Evolutionary conservation across 2,888 invertebrate species (phyloP), one percentile per base, ranked within the genome.

Genomic region (Pollenia labialis): DNA sequence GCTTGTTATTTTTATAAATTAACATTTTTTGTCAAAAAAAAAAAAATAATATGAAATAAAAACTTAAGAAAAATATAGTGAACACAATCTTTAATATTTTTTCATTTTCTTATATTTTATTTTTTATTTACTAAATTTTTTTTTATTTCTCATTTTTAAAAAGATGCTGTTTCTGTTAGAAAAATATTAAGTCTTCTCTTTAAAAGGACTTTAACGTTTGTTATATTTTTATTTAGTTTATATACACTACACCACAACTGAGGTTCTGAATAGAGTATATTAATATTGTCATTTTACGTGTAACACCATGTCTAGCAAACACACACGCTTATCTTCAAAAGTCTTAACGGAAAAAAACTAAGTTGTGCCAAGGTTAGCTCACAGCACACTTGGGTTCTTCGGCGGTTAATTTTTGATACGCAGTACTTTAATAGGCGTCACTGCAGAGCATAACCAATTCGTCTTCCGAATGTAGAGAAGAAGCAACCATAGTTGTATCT

Each of bases 81-180:
- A 76, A 72, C 48, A 66, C 44, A 72, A 62, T 54, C 40, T 81
- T 71, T 77, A 64, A 72, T 58, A 66, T 85, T 69, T 46, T 85
- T 69, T 46, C 14, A 40, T 8, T 60, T 62, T 71, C 10, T 64
- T 83, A 42, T 14, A 23, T 46, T n/a, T 14, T 11, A 56, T 12
- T 12, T 23, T 69, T 64, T 44, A 23, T 9, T 23, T 40, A 42
- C 9, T 48, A 4, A 62, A 7, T 9, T 54, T 64, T 62, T 32
- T 18, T n/a, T n/a, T 68, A 66, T 23, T 18, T 69, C 10, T 32
- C 46, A 12, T 52, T 56, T 14, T 50, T 54, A 52, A 54, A 32
- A 52, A 32, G 16, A 32, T 80, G 50, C 42, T 56, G 56, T 74
- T 52, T 66, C 40, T 72, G 18, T 48, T 60, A 32, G 56, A 52